Conservation (phyloP, 2,797 vertebrate species). For the Loriculus beryllinus region DNA sequence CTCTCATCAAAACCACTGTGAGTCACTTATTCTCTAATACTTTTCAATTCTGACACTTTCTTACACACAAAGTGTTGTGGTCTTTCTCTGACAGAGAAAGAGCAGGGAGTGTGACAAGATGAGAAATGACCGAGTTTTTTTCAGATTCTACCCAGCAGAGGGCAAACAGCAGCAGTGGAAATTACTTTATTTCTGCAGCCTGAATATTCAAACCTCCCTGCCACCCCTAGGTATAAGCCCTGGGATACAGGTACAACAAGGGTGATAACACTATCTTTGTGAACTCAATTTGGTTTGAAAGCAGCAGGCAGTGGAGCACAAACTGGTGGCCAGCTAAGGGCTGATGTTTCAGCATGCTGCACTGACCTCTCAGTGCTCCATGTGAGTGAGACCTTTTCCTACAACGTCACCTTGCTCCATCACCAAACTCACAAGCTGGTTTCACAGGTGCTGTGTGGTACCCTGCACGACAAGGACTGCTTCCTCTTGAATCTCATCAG, state of each 20-base stretch:
- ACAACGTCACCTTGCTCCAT: fast-evolving
- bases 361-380: not conserved
- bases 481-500: not conserved
- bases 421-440: fast-evolving
- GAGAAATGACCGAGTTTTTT: not conserved
- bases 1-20: not conserved
- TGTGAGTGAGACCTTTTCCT: fast-evolving
- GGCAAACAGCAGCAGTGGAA: not conserved
- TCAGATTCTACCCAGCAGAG: not conserved
- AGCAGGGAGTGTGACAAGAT: no score
- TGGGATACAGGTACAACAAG: not conserved
- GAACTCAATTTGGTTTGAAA: not conserved
- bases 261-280: not conserved
- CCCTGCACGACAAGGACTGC: fast-evolving
- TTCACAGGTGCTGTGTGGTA: fast-evolving
- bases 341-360: fast-evolving
- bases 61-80: not conserved
- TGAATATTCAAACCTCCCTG: not conserved
- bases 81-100: not conserved
- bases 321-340: not conserved
- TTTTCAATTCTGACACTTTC: not conserved
- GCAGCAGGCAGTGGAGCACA: not conserved
- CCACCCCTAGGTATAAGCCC: not conserved
- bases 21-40: not conserved
- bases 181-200: not conserved